Conservation (phyloP, 2,888 invertebrate genomes). For the Halocaridina rubra region DNA sequence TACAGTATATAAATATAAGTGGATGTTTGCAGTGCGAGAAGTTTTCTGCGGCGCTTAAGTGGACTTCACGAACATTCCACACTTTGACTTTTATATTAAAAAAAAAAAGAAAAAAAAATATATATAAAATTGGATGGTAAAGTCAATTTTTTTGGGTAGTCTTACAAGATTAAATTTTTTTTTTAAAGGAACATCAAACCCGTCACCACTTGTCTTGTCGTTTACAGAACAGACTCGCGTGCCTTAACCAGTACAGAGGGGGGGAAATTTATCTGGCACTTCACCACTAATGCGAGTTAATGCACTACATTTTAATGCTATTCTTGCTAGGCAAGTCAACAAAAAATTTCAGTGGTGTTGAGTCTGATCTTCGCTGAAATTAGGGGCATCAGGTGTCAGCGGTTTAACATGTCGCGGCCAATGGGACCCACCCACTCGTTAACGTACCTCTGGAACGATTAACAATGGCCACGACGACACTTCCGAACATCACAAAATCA, state of each 20-base stretch:
- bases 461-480: neutral
- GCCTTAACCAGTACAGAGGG: neutral
- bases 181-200: slow-evolving; percentile 20
- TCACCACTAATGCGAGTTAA: slow-evolving; percentile 7
- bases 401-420: neutral
- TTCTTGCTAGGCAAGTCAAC: slow-evolving; percentile 18
- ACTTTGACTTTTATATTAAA: no score
- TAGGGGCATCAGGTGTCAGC: slow-evolving; percentile 33
- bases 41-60: no score
- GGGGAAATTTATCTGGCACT: slow-evolving; percentile 47
- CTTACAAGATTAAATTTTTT: neutral
- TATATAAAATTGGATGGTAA: neutral
- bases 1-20: neutral
- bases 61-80: no score
- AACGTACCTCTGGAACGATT: slow-evolving; percentile 5
- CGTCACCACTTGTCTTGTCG: slow-evolving; percentile 34
- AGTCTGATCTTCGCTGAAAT: slow-evolving; percentile 29
- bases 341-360: slow-evolving; percentile 4
- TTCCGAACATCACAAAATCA: neutral
- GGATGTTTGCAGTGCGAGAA: neutral
- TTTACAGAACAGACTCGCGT: slow-evolving; percentile 18
- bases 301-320: neutral
- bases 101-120: no score
- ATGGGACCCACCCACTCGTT: slow-evolving; percentile 23
- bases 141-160: neutral